These are phyloP conservation scores for Ceratina australensis DNA, from an alignment of 1,140 invertebrate species.

Conservation along the genomic window DNA sequence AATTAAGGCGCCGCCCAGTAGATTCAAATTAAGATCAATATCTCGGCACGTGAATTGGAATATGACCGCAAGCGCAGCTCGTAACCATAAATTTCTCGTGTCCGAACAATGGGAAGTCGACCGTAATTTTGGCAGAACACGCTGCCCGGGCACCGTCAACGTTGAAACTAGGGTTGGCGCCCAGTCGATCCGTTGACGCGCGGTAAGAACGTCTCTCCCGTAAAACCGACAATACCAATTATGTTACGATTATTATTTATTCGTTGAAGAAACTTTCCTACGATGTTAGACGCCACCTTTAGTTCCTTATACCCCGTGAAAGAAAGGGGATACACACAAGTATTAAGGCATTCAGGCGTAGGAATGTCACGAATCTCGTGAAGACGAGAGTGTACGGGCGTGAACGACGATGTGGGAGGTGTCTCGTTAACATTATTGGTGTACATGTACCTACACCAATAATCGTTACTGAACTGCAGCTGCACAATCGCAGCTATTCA, in stretches of 20 bases:
- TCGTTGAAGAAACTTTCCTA: too few species aligned
- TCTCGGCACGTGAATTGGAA: slow-evolving; percentile 52
- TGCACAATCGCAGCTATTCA: slow-evolving; percentile 46
- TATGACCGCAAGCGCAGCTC: slow-evolving; percentile 41
- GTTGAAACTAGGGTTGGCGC: slow-evolving; percentile 22
- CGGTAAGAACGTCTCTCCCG: slow-evolving; percentile 2
- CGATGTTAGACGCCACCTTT: too few species aligned
- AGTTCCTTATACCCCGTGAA: too few species aligned
- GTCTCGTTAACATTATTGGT: slow-evolving; percentile 56
- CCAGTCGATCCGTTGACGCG: background rate
- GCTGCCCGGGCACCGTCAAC: background rate
- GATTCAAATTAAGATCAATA: slow-evolving; percentile 66
- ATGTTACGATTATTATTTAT: too few species aligned
- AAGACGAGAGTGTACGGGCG: slow-evolving; percentile 10
- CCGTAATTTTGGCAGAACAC: slow-evolving; percentile 50
- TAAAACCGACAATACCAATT: background rate
- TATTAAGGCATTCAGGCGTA: slow-evolving; percentile 21
- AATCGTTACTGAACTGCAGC: slow-evolving; percentile 52
- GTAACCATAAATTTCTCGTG: slow-evolving; percentile 55
- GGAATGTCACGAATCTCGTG: slow-evolving; percentile 32
- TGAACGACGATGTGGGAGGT: slow-evolving; percentile 42
- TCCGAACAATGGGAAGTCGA: slow-evolving; percentile 46
- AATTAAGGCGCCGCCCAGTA: slow-evolving; percentile 54
- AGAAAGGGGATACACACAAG: background rate
- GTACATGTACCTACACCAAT: slow-evolving; percentile 53